Base-by-base conservation (phyloP, 1,140 invertebrate genomes). In the Orussus abietinus region DNA sequence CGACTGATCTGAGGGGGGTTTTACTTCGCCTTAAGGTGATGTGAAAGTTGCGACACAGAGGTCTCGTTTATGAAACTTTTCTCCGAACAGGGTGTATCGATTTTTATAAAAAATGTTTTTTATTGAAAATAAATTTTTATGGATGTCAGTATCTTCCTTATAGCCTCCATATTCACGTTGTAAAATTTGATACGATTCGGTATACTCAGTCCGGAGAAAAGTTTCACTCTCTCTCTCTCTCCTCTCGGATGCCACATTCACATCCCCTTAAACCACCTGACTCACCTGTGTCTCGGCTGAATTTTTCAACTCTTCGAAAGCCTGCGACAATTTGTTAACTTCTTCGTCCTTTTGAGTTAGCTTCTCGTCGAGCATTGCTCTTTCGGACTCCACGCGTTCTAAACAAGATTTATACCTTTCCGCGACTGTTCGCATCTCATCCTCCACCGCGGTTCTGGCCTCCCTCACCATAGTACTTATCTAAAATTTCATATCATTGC, bases 271-370 rank as follows among this genome's bases (percentile, higher is more conserved):
- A 25, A 7, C n/a, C 22, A 25, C 6, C n/a, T 25, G 22, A 25
- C n/a, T 36, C 18, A 69, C 68, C 49, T 70, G 67, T 21, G 65
- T 70, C 55, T 66, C 69, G 15, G 57, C 59, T 3, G 59, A 53
- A 3, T 39, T 55, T 41, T 61, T 69, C 17, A 72, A 26, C 33
- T 68, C 64, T 21, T 71, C 63, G 0, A 71, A 30, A 2, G 54
- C 49, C 1, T 42, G 15, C 1, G 54, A 53, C 4, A 72, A 51
- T 45, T 51, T 52, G 4, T 37, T 49, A 11, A 69, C 59, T 48
- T 72, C 58, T 1, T 38, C 43, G 18, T 72, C 63, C 38, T 47
- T 59, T 7, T 63, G 49, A 1, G 38, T 26, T 13, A 72, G 31
- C 44, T 66, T 63, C 36, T 55, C 42, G 6, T 62, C 53, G 14